Conservation (phyloP, 2,888 invertebrate genomes). For the Antheraea assamensis region DNA sequence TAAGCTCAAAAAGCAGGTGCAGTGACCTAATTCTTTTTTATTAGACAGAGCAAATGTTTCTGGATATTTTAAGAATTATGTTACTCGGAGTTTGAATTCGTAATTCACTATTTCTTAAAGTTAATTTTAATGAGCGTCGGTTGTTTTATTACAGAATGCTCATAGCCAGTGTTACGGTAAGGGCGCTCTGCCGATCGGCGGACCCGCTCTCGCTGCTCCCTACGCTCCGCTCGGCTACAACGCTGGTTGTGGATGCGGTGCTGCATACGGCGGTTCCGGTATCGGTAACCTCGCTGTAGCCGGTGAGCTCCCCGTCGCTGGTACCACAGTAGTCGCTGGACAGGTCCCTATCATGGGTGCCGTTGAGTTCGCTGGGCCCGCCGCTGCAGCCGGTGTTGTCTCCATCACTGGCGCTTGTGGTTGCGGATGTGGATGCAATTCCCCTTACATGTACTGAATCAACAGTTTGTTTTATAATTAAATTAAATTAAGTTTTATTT, state of each 20-base stretch:
- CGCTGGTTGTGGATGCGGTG: background rate
- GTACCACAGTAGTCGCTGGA: conserved; percentile 40
- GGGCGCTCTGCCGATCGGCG: background rate
- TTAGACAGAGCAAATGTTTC: no score
- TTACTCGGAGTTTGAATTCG: no score
- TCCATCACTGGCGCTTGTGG: conserved; percentile 24
- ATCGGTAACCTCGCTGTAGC: conserved; percentile 41
- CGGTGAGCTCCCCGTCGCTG: conserved; percentile 41
- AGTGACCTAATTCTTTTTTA: no score
- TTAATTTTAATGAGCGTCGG: background rate
- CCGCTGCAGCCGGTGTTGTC: conserved; percentile 38
- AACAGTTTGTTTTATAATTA: background rate
- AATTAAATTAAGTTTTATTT: no score
- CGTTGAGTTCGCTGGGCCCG: conserved; percentile 40
- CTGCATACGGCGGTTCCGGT: conserved; percentile 39
- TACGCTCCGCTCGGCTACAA: conserved; percentile 8
- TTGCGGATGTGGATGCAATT: conserved; percentile 23
- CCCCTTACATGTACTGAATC: conserved; percentile 15
- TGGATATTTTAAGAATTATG: no score
- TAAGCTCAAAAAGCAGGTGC: no score
- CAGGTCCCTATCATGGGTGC: conserved; percentile 46
- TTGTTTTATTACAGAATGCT: conserved; percentile 24
- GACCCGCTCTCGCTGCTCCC: background rate
- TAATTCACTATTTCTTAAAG: no score
- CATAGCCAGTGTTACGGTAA: conserved; percentile 23